phyloP scores from a whole-genome alignment of 2,113 vertebrate species.

The Scopus umbretta region DNA sequence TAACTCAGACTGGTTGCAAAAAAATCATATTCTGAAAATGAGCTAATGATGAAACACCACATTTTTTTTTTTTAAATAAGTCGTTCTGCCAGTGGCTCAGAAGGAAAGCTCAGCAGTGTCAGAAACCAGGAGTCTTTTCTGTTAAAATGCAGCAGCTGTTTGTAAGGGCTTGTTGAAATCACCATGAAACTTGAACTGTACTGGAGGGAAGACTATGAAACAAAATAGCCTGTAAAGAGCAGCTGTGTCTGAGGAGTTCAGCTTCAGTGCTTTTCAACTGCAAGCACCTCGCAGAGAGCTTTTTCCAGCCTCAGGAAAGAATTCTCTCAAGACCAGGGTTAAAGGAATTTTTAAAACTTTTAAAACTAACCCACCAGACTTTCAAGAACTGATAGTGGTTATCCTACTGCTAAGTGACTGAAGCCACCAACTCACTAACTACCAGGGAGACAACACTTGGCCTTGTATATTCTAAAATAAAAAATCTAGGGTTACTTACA shows the following conservation, averaged over 20 bases:
- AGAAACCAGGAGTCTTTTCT: neutral
- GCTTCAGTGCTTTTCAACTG: neutral
- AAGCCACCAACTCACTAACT: neutral
- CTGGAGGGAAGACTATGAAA: conserved; percentile 32
- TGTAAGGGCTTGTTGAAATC: conserved; percentile 14
- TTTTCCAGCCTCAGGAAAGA: neutral
- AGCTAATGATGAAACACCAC: neutral
- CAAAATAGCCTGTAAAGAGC: conserved; percentile 55
- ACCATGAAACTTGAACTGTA: conserved; percentile 45
- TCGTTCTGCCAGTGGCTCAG: neutral
- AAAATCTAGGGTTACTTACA: neutral
- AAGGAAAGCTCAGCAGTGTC: neutral
- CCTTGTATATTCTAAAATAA: neutral
- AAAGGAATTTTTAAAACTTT: neutral
- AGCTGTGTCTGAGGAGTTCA: conserved; percentile 46
- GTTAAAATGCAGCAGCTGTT: conserved; percentile 58
- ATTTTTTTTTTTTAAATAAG: neutral
- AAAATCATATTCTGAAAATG: neutral
- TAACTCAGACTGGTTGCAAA: neutral
- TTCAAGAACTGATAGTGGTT: neutral
- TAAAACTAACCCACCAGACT: neutral
- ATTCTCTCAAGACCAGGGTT: neutral
- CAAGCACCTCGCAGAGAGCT: accelerated
- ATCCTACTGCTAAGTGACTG: neutral
- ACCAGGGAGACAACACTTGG: neutral